phyloP scores from a whole-genome alignment of 2,888 invertebrate species.

The Stramonita haemastoma region DNA sequence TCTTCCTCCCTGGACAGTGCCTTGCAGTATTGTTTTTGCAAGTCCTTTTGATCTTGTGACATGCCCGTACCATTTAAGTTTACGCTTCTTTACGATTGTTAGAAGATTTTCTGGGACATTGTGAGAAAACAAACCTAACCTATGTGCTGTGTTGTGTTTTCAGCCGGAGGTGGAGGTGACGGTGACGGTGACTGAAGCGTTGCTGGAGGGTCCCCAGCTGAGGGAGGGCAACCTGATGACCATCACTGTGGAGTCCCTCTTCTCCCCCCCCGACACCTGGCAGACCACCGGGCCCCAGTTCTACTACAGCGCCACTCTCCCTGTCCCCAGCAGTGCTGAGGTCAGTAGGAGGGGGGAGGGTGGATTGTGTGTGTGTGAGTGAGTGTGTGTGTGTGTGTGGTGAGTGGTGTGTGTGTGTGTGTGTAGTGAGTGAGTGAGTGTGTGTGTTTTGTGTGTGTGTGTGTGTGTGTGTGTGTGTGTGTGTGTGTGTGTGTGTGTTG shows the following conservation, averaged over 20 bases:
- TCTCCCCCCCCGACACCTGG: conserved; percentile 76
- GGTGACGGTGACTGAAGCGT: conserved; percentile 71
- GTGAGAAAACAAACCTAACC: too few species aligned
- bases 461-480: background rate
- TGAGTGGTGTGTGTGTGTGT: too few species aligned
- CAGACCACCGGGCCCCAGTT: conserved; percentile 68
- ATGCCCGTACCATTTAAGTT: too few species aligned
- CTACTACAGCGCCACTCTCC: conserved; percentile 70
- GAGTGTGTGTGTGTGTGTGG: background rate
- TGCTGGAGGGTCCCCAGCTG: conserved; percentile 66
- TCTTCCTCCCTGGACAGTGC: too few species aligned
- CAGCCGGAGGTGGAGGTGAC: conserved; percentile 75
- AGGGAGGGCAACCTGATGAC: conserved; percentile 72
- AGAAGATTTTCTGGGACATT: too few species aligned
- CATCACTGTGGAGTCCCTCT: conserved; percentile 74
- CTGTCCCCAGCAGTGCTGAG: conserved; percentile 72
- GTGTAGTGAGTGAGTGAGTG: background rate
- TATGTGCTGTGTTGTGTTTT: conserved; percentile 32
- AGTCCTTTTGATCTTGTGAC: too few species aligned
- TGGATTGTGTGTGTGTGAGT: background rate
- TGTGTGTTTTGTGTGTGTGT: background rate
- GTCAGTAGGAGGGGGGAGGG: conserved; percentile 57
- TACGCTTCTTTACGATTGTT: too few species aligned
- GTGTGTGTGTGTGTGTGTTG: background rate
- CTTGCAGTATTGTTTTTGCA: too few species aligned